phyloP scores from a whole-genome alignment of 1,140 invertebrate species.

The Samia ricini region DNA sequence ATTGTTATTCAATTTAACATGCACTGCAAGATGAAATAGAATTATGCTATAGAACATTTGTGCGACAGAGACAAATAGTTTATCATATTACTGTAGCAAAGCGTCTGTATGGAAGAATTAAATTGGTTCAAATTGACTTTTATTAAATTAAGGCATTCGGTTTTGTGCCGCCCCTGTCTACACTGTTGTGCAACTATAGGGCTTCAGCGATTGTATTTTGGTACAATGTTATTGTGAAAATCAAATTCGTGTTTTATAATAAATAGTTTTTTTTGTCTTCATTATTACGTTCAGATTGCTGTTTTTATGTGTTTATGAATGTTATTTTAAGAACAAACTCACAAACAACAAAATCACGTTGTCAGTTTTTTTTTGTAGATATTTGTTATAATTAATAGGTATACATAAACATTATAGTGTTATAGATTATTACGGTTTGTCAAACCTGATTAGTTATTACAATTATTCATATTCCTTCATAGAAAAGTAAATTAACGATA shows the following conservation, averaged over 20 bases:
- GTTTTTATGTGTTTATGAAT: background rate
- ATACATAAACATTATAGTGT: too few relatives aligned
- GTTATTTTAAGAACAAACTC: background rate
- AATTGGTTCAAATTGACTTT: constrained; percentile 73
- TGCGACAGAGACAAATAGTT: constrained; percentile 26
- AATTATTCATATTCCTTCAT: too few relatives aligned
- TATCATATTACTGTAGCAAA: constrained; percentile 30
- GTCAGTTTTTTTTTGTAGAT: too few relatives aligned
- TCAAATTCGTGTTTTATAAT: background rate
- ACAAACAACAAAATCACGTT: too few relatives aligned
- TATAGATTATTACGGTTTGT: too few relatives aligned
- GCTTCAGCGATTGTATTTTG: constrained; percentile 13
- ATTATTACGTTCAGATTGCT: background rate
- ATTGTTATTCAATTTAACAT: background rate
- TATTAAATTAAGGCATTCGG: constrained; percentile 72
- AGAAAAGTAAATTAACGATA: too few relatives aligned
- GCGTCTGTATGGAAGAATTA: constrained; percentile 60
- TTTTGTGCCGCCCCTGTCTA: constrained; percentile 54
- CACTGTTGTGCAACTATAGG: constrained; percentile 36
- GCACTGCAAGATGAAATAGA: background rate
- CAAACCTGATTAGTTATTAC: too few relatives aligned
- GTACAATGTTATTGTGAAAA: background rate
- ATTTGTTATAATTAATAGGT: too few relatives aligned
- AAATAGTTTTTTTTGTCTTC: too few relatives aligned
- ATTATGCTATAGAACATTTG: background rate